Conservation (phyloP, 2,113 vertebrate species). For the Paradisaea rubra region DNA sequence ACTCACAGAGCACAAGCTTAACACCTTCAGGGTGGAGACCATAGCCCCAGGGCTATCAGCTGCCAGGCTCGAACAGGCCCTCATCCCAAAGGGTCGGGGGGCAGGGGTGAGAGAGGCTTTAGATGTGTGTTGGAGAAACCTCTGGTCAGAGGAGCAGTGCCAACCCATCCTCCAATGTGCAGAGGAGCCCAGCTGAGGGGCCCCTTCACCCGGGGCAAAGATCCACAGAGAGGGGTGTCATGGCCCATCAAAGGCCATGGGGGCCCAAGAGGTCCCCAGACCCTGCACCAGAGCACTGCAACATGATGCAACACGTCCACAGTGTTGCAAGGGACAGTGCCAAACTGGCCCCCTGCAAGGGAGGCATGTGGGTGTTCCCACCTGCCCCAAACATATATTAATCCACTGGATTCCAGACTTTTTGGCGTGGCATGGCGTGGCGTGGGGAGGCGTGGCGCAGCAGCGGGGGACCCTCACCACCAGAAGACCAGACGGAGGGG, state of each 20-base stretch:
- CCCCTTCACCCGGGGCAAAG: neutral
- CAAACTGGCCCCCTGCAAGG: neutral
- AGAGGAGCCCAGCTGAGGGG: neutral
- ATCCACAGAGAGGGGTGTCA: neutral
- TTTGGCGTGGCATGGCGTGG: neutral
- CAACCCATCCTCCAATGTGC: neutral
- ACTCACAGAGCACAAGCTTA: neutral
- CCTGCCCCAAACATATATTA: neutral
- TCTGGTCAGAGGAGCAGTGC: neutral
- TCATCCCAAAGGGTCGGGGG: fast-evolving
- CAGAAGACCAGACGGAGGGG: neutral
- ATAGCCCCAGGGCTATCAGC: neutral
- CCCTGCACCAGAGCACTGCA: neutral
- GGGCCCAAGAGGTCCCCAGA: neutral
- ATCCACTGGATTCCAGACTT: neutral
- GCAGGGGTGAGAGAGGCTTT: neutral
- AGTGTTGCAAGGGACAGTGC: neutral
- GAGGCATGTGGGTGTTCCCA: neutral
- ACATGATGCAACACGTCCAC: neutral
- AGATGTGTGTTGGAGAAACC: neutral
- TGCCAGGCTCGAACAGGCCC: neutral
- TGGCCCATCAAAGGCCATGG: neutral
- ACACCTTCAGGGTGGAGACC: neutral
- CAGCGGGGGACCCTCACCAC: neutral
- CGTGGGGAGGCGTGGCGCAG: fast-evolving